These are phyloP conservation scores for Apamea crenata DNA, from an alignment of 2,888 invertebrate species.

Conservation along the genomic window DNA sequence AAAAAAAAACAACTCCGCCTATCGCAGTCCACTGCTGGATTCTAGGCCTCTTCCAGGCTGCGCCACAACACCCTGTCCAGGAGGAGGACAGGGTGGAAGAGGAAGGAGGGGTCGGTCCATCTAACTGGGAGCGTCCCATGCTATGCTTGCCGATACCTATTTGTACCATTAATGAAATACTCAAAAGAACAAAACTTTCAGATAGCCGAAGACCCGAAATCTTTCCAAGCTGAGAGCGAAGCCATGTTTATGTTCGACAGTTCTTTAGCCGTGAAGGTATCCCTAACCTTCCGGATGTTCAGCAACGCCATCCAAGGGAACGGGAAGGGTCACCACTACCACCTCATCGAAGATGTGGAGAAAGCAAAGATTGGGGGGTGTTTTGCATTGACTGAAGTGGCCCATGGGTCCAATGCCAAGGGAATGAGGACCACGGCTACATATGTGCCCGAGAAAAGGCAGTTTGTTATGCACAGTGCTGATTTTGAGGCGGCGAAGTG, in stretches of 20 bases:
- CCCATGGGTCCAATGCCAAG: conserved; percentile 97
- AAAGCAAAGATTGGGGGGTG: conserved; percentile 87
- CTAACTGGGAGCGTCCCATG: neutral
- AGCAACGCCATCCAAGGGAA: conserved; percentile 91
- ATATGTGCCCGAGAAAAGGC: conserved; percentile 93
- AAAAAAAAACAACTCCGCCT: too few species aligned
- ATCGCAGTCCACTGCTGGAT: neutral
- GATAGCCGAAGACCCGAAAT: conserved; percentile 87
- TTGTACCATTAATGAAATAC: neutral
- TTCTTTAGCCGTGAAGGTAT: conserved; percentile 92
- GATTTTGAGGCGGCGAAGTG: conserved; percentile 98
- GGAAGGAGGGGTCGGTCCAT: neutral
- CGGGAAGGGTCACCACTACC: conserved; percentile 91
- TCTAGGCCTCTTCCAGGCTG: neutral
- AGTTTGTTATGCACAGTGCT: conserved; percentile 96
- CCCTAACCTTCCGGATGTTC: conserved; percentile 92
- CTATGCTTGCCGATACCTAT: neutral
- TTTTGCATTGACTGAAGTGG: conserved; percentile 96
- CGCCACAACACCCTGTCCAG: neutral
- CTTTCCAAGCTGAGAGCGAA: conserved; percentile 87
- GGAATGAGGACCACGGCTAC: conserved; percentile 96
- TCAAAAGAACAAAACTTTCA: conserved; percentile 64
- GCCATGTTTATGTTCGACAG: conserved; percentile 91
- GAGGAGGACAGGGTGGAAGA: too few species aligned
- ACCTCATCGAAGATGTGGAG: conserved; percentile 86